These are phyloP conservation scores for Apoderus coryli DNA, from an alignment of 2,888 invertebrate species.

Conservation along the genomic window DNA sequence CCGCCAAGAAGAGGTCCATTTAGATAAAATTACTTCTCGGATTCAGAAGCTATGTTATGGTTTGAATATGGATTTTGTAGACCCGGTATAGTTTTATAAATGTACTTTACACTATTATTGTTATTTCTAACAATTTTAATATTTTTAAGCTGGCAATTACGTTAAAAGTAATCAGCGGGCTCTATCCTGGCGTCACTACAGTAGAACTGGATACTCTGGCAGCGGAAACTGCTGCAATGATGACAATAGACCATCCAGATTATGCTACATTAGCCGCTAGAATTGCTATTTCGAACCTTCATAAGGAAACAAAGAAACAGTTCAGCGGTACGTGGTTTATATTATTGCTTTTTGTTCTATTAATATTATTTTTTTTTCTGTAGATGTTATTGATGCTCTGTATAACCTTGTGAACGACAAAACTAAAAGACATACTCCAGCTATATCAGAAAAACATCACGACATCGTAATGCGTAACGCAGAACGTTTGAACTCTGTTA, in stretches of 20 bases:
- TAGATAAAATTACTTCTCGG: slow-evolving; percentile 96
- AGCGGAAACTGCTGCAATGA: slow-evolving; percentile 96
- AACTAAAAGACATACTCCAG: slow-evolving; percentile 57
- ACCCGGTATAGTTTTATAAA: slow-evolving; percentile 51
- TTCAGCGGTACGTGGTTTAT: slow-evolving; percentile 62
- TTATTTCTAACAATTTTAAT: slow-evolving; percentile 4
- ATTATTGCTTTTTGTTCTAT: too few species aligned
- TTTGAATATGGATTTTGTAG: slow-evolving; percentile 89
- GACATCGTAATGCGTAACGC: slow-evolving; percentile 73
- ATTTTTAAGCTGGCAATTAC: slow-evolving; percentile 44
- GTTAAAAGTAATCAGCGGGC: slow-evolving; percentile 82
- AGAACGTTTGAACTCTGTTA: slow-evolving; percentile 83
- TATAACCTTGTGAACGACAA: slow-evolving; percentile 60
- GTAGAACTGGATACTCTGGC: slow-evolving; percentile 95
- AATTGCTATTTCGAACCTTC: slow-evolving; percentile 94
- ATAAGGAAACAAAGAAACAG: slow-evolving; percentile 93
- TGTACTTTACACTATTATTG: slow-evolving; percentile 2
- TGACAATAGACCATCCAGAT: slow-evolving; percentile 95
- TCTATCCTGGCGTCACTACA: slow-evolving; percentile 94
- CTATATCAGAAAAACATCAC: slow-evolving; percentile 76
- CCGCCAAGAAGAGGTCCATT: slow-evolving; percentile 79
- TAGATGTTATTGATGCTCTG: slow-evolving; percentile 84
- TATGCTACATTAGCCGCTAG: slow-evolving; percentile 71
- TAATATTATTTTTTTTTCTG: slow-evolving; percentile 24
- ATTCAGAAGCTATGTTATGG: slow-evolving; percentile 93